Conservation (phyloP, 2,113 vertebrate species). For the Dipodomys merriami region DNA sequence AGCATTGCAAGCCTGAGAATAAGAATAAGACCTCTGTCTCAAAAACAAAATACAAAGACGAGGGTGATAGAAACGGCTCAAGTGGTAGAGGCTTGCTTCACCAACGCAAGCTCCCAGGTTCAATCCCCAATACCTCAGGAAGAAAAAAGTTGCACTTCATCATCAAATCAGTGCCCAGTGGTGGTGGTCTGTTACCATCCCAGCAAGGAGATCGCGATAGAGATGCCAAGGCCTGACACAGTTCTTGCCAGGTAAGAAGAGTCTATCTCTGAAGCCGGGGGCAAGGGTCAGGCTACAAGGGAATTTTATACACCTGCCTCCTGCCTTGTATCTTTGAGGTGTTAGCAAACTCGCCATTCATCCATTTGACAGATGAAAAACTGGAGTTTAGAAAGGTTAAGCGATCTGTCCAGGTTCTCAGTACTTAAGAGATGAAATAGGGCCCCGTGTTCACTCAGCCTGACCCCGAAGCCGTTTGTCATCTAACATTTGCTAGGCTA, state of each 20-base stretch:
- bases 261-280: background rate
- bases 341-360: background rate
- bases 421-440: background rate
- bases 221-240: background rate
- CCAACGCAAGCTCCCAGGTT: no score
- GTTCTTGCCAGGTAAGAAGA: background rate
- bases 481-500: background rate
- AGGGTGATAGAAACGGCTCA: no score
- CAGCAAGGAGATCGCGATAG: background rate
- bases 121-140: no score
- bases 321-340: background rate
- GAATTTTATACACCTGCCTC: background rate
- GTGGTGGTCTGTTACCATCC: background rate
- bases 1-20: no score
- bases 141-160: background rate
- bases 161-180: background rate
- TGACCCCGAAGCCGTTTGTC: background rate
- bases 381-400: background rate
- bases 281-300: background rate
- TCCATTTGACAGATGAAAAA: constrained; percentile 26
- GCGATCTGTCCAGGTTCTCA: background rate
- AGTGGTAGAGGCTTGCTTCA: no score
- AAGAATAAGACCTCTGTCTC: no score
- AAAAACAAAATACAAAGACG: no score
- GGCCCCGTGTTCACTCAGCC: background rate